A percentile compares a stretch with the other conserved stretches of the same genome.
Conservation (phyloP, 1,140 invertebrate species). For the Hypsibius dujardini region DNA sequence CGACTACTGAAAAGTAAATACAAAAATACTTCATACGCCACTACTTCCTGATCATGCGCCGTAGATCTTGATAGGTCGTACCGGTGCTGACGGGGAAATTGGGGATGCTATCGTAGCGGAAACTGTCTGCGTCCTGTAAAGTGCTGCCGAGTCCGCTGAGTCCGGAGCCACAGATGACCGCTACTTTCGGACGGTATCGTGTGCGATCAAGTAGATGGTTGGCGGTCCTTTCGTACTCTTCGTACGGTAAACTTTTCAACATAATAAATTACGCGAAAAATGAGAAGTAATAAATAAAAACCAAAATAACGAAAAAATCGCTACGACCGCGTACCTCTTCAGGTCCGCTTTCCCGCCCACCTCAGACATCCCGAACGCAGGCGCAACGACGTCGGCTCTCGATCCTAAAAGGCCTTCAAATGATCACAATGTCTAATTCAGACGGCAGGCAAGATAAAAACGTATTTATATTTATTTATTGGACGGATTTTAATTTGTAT, state of each 20-base stretch:
- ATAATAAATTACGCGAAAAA: background rate
- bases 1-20: conserved; percentile 35
- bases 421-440: too few relatives aligned
- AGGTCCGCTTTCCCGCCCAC: too few relatives aligned
- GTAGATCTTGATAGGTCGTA: conserved; percentile 24
- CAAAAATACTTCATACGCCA: conserved; percentile 19
- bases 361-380: too few relatives aligned
- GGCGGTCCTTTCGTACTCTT: background rate
- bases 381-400: too few relatives aligned
- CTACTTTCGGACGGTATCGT: conserved; percentile 50
- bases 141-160: conserved; percentile 19
- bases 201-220: background rate
- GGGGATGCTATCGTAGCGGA: conserved; percentile 22
- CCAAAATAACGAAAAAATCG: background rate
- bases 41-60: background rate
- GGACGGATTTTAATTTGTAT: too few relatives aligned
- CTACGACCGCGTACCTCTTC: background rate
- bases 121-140: conserved; percentile 18
- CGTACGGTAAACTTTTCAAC: background rate
- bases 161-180: conserved; percentile 56
- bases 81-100: conserved; percentile 27
- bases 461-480: too few relatives aligned
- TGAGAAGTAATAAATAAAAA: background rate
- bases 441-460: too few relatives aligned
- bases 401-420: background rate